Evolutionary conservation across 2,888 invertebrate species (phyloP).

Genomic region (Stictocephala bisonia): DNA sequence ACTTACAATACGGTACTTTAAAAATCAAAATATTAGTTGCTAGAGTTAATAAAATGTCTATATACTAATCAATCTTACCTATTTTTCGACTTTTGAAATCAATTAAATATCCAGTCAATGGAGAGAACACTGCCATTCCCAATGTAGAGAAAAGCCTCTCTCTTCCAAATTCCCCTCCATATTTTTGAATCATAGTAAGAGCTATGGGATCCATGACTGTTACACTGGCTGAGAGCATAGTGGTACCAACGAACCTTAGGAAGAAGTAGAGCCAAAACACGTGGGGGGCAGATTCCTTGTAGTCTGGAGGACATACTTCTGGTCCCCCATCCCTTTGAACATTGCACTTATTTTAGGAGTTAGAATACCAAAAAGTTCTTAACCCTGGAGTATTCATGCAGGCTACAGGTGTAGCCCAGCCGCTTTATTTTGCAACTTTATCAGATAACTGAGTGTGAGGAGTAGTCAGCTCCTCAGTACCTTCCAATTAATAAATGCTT

Average conservation of each 20-base stretch:
- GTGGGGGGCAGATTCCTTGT: constrained; percentile 79
- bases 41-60: too few relatives aligned
- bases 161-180: constrained; percentile 84
- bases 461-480: too few relatives aligned
- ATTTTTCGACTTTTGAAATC: constrained; percentile 73
- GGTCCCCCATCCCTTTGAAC: constrained; percentile 78
- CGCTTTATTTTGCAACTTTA: too few relatives aligned
- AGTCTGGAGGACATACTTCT: constrained; percentile 82
- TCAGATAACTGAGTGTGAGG: constrained; percentile 11
- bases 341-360: constrained; percentile 61
- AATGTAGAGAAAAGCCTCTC: constrained; percentile 84
- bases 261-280: constrained; percentile 88
- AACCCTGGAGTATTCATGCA: not conserved
- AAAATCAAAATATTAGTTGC: too few relatives aligned
- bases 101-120: constrained; percentile 82
- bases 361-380: too few relatives aligned
- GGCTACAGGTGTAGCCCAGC: too few relatives aligned
- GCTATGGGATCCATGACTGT: constrained; percentile 92
- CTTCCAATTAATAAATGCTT: too few relatives aligned
- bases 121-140: constrained; percentile 86
- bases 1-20: too few relatives aligned
- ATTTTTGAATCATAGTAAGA: constrained; percentile 85
- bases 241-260: constrained; percentile 81
- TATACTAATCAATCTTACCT: too few relatives aligned
- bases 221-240: constrained; percentile 85